Conservation (phyloP, 2,888 invertebrate genomes). For the Xestia xanthographa region DNA sequence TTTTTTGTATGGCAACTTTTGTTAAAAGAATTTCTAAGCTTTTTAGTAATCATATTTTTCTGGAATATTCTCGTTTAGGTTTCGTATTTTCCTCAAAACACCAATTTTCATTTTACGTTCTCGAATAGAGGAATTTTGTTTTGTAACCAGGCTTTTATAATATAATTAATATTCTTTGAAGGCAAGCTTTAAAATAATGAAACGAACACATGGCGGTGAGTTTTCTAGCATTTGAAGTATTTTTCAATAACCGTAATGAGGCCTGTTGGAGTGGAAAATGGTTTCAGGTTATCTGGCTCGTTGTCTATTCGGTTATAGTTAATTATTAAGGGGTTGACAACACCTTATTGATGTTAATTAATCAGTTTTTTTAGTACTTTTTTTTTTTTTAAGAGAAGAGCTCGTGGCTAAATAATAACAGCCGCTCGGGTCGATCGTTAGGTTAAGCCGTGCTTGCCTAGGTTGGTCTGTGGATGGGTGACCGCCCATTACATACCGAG, state of each 20-base stretch:
- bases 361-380: too few species aligned
- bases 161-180: conserved; percentile 60
- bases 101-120: conserved; percentile 33
- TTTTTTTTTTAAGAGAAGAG: too few species aligned
- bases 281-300: background rate
- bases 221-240: conserved; percentile 1
- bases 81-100: conserved; percentile 37
- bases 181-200: conserved; percentile 29
- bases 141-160: conserved; percentile 26
- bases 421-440: too few species aligned
- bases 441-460: too few species aligned
- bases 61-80: conserved; percentile 17
- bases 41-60: conserved; percentile 30
- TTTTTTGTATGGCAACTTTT: conserved; percentile 35
- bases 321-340: too few species aligned
- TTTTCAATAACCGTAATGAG: conserved; percentile 1
- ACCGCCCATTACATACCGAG: too few species aligned
- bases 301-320: background rate
- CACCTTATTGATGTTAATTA: too few species aligned
- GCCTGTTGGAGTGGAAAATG: background rate
- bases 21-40: conserved; percentile 28
- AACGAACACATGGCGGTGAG: conserved; percentile 22
- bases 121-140: conserved; percentile 20
- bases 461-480: too few species aligned
- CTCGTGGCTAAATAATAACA: too few species aligned